Evolutionary conservation across 2,888 invertebrate species (phyloP).

Genomic region (Caenorhabditis uteleia): DNA sequence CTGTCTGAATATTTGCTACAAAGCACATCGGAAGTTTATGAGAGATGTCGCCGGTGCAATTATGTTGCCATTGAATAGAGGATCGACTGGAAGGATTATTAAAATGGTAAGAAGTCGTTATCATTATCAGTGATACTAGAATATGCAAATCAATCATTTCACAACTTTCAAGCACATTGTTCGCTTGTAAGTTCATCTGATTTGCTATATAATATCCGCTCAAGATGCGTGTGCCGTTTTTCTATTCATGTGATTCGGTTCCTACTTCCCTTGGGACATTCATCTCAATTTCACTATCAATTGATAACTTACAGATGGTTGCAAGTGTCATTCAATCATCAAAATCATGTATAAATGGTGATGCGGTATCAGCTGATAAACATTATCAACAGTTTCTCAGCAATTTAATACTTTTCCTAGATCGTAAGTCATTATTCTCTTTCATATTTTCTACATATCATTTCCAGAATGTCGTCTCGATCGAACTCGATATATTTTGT

Average conservation of each 20-base stretch:
- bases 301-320: slow-evolving; percentile 22
- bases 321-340: slow-evolving; percentile 21
- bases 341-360: slow-evolving; percentile 13
- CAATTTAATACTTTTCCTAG: slow-evolving; percentile 24
- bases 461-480: slow-evolving; percentile 31
- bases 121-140: too few species aligned
- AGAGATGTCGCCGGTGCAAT: slow-evolving; percentile 19
- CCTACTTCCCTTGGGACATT: too few species aligned
- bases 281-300: too few species aligned
- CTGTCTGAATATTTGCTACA: slow-evolving; percentile 20
- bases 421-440: slow-evolving; percentile 18
- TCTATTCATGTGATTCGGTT: too few species aligned
- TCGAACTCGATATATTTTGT: slow-evolving; percentile 13
- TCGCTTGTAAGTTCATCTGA: too few species aligned
- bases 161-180: too few species aligned
- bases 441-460: too few species aligned
- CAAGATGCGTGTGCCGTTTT: too few species aligned
- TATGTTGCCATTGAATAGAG: slow-evolving; percentile 23
- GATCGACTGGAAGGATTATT: slow-evolving; percentile 27
- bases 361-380: slow-evolving; percentile 22
- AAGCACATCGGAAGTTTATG: slow-evolving; percentile 24
- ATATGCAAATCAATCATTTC: too few species aligned
- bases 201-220: too few species aligned
- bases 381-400: slow-evolving; percentile 28
- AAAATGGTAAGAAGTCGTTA: slow-evolving; percentile 11